Percentiles rank a stretch among this genome's conserved stretches.
phyloP scores from a whole-genome alignment of 1,140 invertebrate species.

The Drosophila prosaltans region DNA sequence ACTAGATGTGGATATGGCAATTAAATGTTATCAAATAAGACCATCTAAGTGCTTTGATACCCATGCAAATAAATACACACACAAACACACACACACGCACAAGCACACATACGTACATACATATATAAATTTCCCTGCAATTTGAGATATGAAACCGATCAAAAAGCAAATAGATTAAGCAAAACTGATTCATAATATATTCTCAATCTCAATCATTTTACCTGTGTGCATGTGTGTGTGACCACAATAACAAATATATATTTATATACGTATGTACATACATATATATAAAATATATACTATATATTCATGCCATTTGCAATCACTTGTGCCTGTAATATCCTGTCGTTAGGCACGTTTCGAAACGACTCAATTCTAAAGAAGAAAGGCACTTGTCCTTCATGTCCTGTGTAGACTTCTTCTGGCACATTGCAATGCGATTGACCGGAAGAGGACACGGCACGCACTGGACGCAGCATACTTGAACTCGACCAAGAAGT shows the following conservation, averaged over 20 bases:
- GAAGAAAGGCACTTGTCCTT: slow-evolving; percentile 38
- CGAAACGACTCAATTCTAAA: slow-evolving; percentile 42
- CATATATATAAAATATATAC: no score
- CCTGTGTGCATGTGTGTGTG: neutral
- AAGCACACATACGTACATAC: neutral
- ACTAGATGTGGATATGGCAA: neutral
- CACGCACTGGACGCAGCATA: slow-evolving; percentile 52
- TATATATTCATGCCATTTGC: neutral
- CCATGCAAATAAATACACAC: neutral
- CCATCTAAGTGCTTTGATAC: neutral
- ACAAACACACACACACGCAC: neutral
- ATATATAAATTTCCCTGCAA: no score
- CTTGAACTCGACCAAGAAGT: slow-evolving; percentile 42
- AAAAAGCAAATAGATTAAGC: slow-evolving; percentile 8
- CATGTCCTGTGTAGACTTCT: slow-evolving; percentile 27
- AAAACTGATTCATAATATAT: neutral
- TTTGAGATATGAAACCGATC: neutral
- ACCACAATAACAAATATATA: neutral
- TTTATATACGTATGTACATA: neutral
- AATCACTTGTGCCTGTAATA: slow-evolving; percentile 63
- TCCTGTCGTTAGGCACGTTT: slow-evolving; percentile 59
- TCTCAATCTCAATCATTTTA: slow-evolving; percentile 1
- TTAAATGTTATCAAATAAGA: neutral
- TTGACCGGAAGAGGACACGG: slow-evolving; percentile 55
- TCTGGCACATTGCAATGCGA: slow-evolving; percentile 48